These are phyloP conservation scores for Serranus cabrilla DNA, from an alignment of 2,797 vertebrate genomes.

Conservation along the genomic window DNA sequence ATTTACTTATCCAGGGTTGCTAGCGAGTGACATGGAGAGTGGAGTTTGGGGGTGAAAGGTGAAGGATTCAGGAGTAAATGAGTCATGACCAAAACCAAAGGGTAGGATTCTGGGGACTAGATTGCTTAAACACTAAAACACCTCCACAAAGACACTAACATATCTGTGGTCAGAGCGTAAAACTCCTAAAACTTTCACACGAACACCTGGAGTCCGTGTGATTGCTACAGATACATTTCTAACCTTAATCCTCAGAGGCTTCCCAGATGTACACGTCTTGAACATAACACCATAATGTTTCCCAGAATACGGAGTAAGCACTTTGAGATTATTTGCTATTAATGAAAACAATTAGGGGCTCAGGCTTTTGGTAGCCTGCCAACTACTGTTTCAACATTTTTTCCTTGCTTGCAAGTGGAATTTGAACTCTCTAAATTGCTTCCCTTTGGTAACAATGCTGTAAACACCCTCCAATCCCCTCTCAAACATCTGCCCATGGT, in stretches of 20 bases:
- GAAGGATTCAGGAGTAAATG: conserved; percentile 84
- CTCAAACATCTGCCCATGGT: conserved; percentile 77
- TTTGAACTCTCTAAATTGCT: conserved; percentile 81
- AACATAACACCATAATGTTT: conserved; percentile 76
- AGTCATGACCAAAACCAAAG: conserved; percentile 83
- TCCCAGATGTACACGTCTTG: conserved; percentile 73
- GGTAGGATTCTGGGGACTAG: conserved; percentile 68
- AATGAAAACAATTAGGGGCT: conserved; percentile 83
- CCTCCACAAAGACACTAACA: conserved; percentile 33
- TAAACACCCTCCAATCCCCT: conserved; percentile 79
- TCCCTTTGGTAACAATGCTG: conserved; percentile 80
- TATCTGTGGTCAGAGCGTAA: conserved; percentile 33
- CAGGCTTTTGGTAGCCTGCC: conserved; percentile 77
- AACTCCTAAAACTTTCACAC: conserved; percentile 38
- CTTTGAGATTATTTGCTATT: conserved; percentile 82
- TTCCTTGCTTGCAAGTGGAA: conserved; percentile 73
- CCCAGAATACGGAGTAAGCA: conserved; percentile 76
- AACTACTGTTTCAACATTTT: conserved; percentile 82
- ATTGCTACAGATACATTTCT: conserved; percentile 71
- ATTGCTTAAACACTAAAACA: conserved; percentile 72
- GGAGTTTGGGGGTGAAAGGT: conserved; percentile 79
- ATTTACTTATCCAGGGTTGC: conserved; percentile 81
- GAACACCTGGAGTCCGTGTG: conserved; percentile 53
- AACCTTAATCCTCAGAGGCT: conserved; percentile 72
- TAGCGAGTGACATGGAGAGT: conserved; percentile 72